These are phyloP conservation scores for Lysandra bellargus DNA, from an alignment of 2,888 invertebrate genomes.

Conservation along the genomic window DNA sequence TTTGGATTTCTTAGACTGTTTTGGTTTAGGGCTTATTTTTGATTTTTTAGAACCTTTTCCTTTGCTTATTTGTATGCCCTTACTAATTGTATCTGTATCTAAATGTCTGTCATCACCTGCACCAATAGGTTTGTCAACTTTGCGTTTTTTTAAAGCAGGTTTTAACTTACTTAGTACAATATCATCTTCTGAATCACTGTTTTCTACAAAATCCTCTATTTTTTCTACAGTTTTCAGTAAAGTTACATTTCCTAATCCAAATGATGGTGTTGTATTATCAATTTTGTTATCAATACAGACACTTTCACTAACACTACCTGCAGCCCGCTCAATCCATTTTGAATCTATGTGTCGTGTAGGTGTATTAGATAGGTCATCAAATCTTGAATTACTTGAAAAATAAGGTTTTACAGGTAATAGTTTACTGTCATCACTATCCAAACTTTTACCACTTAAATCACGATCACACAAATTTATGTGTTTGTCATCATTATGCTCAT, in stretches of 20 bases:
- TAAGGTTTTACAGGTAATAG: background rate
- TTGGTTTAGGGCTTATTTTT: slow-evolving; percentile 37
- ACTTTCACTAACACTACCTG: slow-evolving; percentile 59
- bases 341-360: slow-evolving; percentile 61
- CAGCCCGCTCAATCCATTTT: slow-evolving; percentile 71
- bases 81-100: slow-evolving; percentile 33
- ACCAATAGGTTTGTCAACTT: slow-evolving; percentile 47
- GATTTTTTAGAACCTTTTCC: slow-evolving; percentile 39
- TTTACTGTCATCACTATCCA: background rate
- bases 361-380: slow-evolving; percentile 41
- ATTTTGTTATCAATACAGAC: slow-evolving; percentile 36
- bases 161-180: slow-evolving; percentile 64
- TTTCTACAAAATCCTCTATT: slow-evolving; percentile 84
- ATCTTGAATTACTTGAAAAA: background rate
- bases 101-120: slow-evolving; percentile 31
- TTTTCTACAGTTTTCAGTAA: slow-evolving; percentile 51
- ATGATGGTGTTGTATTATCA: slow-evolving; percentile 46
- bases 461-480: background rate
- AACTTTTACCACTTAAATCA: background rate
- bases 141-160: slow-evolving; percentile 80
- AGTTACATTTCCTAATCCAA: slow-evolving; percentile 66
- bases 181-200: slow-evolving; percentile 84
- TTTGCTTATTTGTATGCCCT: slow-evolving; percentile 36
- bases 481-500: background rate
- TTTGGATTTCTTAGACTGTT: slow-evolving; percentile 39